Evolutionary conservation across 2,888 invertebrate species (phyloP), one percentile per base, ranked within the genome.

Genomic region (Eurytoma californica): DNA sequence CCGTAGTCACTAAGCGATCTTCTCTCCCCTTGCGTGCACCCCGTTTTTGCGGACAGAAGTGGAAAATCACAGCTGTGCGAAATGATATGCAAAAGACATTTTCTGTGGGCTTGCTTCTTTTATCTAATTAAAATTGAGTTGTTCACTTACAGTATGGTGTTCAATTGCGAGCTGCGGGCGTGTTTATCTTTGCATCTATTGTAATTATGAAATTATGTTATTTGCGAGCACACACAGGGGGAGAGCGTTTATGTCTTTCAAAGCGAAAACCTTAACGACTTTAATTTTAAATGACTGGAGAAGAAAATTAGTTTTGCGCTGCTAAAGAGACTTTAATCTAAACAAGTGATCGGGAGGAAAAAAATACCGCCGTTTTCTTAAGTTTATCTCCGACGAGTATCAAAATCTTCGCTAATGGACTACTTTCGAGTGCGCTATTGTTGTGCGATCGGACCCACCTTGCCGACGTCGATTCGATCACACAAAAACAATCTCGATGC

Each of bases 191-290:
- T 51, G 51, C 57, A 51, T 70, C 51, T 49, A 39, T 58, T 66
- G 39, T 72, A 67, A 77, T 77, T 77, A 72, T 77, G 66, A 39
- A 77, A 72, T 77, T 77, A 77, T 28, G 58, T 39, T 72, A 12
- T 16, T 69, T 63, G 28, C 47, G 49, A 65, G 18, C 39, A 39
- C 63, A n/a, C n/a, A 30, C n/a, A n/a, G 13, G 3, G 24, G 60
- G 24, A 28, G 30, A 61, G 39, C 53, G 14, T 53, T n/a, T 53
- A 14, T 18, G 18, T 18, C 39, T 39, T n/a, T n/a, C n/a, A n/a
- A 39, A 9, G 39, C n/a, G 18, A 30, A n/a, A 63, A 20, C 18
- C 30, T 47, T 63, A 63, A 18, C n/a, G 47, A 18, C 39, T 63
- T 39, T 30, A 63, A 39, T 39, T 63, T 63, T n/a, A 63, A 63